phyloP scores from a whole-genome alignment of 2,888 invertebrate species.

The Netelia virgata region DNA sequence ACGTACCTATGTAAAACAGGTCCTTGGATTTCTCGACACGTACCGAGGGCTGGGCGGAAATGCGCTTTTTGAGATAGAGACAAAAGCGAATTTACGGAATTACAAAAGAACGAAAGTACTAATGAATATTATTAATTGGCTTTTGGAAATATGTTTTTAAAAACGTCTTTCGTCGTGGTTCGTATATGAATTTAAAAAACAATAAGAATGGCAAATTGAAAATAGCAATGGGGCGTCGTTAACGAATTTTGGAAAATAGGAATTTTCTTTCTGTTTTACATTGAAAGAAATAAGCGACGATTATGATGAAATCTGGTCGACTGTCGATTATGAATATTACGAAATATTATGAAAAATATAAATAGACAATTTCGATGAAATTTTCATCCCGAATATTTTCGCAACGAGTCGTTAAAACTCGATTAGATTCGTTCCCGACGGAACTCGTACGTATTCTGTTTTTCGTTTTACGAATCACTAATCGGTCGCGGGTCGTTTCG shows the following conservation, averaged over 20 bases:
- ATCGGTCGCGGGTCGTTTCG: background rate
- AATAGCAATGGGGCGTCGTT: background rate
- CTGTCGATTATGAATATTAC: too few relatives aligned
- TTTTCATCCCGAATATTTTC: background rate
- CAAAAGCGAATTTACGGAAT: background rate
- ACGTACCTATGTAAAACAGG: conserved; percentile 44
- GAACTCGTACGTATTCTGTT: too few relatives aligned
- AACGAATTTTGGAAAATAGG: background rate
- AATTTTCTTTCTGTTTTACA: background rate
- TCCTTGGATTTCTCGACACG: conserved; percentile 57
- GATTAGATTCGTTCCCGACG: too few relatives aligned
- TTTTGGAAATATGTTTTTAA: background rate
- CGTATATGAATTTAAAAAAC: background rate
- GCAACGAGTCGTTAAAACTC: background rate
- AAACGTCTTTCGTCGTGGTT: background rate
- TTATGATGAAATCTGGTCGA: background rate
- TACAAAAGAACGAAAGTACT: background rate
- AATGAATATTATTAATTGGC: background rate
- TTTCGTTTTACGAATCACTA: background rate
- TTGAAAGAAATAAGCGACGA: background rate
- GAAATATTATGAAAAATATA: too few relatives aligned
- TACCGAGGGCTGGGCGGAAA: conserved; percentile 1
- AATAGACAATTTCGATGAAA: background rate
- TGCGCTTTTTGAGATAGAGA: background rate
- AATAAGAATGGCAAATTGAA: background rate